Percentiles rank a stretch among this genome's conserved stretches.
Conservation (phyloP, 1,140 invertebrate species). For the Cotesia vestalis region DNA sequence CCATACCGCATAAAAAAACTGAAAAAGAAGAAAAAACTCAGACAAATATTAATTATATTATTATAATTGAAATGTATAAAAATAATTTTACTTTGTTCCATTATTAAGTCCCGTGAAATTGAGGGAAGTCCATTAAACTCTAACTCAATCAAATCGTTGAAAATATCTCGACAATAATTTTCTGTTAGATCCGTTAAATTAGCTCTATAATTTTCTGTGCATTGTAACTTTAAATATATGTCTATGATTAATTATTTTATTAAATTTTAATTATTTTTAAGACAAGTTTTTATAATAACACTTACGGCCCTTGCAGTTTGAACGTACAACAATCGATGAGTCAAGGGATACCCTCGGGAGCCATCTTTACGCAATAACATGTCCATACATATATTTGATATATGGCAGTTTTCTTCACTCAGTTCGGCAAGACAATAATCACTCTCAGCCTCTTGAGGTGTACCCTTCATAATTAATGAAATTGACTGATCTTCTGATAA, state of each 20-base stretch:
- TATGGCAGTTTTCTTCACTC: slow-evolving; percentile 21
- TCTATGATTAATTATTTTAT: slow-evolving; percentile 28
- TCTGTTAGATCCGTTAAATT: slow-evolving; percentile 40
- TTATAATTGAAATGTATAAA: slow-evolving; percentile 7
- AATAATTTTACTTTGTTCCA: slow-evolving; percentile 55
- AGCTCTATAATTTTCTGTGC: slow-evolving; percentile 25
- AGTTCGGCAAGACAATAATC: slow-evolving; percentile 52
- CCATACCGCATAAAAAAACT: slow-evolving; percentile 61
- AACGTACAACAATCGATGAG: slow-evolving; percentile 55
- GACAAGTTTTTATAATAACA: slow-evolving; percentile 21
- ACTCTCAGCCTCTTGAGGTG: slow-evolving; percentile 53
- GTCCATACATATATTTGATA: slow-evolving; percentile 40
- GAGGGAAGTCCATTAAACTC: slow-evolving; percentile 48
- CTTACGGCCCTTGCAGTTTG: slow-evolving; percentile 48
- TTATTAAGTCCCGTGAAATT: slow-evolving; percentile 50
- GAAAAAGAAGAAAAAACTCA: slow-evolving; percentile 9
- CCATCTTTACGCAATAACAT: slow-evolving; percentile 46
- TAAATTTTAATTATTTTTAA: not conserved
- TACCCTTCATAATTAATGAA: slow-evolving; percentile 46
- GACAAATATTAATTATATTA: not conserved
- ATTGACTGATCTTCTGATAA: slow-evolving; percentile 29
- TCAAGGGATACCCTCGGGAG: slow-evolving; percentile 55
- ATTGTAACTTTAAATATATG: slow-evolving; percentile 44
- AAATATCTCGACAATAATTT: slow-evolving; percentile 52
- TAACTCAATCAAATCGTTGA: slow-evolving; percentile 52